Evolutionary conservation across 2,113 vertebrate species (phyloP).

Genomic region (Damaliscus lunatus): DNA sequence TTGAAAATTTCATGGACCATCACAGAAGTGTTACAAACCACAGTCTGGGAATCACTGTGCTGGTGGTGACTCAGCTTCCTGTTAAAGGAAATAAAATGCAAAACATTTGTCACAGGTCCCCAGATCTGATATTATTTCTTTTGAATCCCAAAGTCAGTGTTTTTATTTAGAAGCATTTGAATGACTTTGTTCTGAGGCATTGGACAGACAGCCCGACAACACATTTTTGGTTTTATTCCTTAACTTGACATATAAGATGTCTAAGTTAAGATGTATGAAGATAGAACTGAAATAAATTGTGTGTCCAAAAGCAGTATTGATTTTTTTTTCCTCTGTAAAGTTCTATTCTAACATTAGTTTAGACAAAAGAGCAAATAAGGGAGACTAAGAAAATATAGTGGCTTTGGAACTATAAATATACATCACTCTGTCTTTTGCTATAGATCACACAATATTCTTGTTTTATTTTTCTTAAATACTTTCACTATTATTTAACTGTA

Average conservation of each 20-base stretch:
- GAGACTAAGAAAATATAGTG: constrained; percentile 25
- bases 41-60: constrained; percentile 9
- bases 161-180: constrained; percentile 34
- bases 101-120: constrained; percentile 17
- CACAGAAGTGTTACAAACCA: constrained; percentile 39
- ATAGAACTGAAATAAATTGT: constrained; percentile 59
- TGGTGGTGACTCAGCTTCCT: constrained; percentile 46
- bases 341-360: constrained; percentile 14
- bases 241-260: constrained; percentile 41
- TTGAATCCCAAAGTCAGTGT: neutral
- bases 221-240: constrained; percentile 32
- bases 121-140: constrained; percentile 15
- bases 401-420: neutral
- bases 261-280: constrained; percentile 54
- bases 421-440: neutral
- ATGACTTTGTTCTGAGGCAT: constrained; percentile 5
- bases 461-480: neutral
- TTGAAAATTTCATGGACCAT: constrained; percentile 17
- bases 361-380: constrained; percentile 49
- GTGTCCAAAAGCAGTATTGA: constrained; percentile 44
- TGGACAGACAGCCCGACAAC: neutral
- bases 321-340: constrained; percentile 9
- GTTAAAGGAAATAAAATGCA: constrained; percentile 45
- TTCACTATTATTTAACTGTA: neutral
- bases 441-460: neutral